phyloP scores from a whole-genome alignment of 2,113 vertebrate genomes.

The Ctenomys sociabilis region DNA sequence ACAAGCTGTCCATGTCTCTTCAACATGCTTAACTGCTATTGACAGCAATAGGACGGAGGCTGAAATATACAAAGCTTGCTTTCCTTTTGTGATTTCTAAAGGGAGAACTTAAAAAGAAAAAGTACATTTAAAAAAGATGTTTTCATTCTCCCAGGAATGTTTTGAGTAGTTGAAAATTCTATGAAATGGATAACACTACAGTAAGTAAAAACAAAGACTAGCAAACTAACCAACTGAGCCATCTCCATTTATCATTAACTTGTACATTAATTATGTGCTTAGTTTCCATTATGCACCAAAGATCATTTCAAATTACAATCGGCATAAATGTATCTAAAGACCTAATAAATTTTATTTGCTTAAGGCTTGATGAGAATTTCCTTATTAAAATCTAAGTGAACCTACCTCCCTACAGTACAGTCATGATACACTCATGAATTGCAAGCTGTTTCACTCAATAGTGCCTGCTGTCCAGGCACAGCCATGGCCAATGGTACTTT shows the following conservation, averaged over 20 bases:
- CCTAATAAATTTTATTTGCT: constrained; percentile 54
- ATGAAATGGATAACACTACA: constrained; percentile 38
- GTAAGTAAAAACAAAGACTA: constrained; percentile 20
- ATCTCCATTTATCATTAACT: constrained; percentile 14
- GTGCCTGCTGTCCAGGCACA: not conserved
- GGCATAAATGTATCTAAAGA: constrained; percentile 35
- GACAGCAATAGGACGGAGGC: constrained; percentile 40
- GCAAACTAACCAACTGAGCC: constrained; percentile 27
- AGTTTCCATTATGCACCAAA: not conserved
- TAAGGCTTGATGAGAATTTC: constrained; percentile 56
- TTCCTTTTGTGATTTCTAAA: constrained; percentile 56
- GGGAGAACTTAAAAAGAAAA: constrained; percentile 35
- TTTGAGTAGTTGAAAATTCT: constrained; percentile 20
- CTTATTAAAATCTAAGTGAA: constrained; percentile 36
- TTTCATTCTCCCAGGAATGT: not conserved
- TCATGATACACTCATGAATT: constrained; percentile 20
- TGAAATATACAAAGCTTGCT: constrained; percentile 10
- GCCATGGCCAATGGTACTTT: not conserved
- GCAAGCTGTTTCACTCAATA: constrained; percentile 53
- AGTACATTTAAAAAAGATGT: not conserved
- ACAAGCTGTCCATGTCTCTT: constrained; percentile 49
- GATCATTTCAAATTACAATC: constrained; percentile 53
- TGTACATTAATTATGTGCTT: not conserved
- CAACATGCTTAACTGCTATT: constrained; percentile 53
- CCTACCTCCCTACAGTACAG: not conserved